Evolutionary conservation across 2,113 vertebrate genomes (phyloP).

Genomic region (Oenanthe melanoleuca): DNA sequence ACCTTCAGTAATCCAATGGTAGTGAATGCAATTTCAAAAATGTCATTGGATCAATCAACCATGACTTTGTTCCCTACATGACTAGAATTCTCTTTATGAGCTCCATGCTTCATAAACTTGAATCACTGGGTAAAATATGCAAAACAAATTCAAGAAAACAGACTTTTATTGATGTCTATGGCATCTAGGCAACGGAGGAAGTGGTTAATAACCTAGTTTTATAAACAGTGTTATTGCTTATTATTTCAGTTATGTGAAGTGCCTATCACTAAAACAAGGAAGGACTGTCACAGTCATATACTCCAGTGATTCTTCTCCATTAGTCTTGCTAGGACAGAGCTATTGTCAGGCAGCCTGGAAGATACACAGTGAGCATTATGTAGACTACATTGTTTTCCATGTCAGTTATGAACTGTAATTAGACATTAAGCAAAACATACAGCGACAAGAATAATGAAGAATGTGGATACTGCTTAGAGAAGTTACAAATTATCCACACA

Average conservation of each 20-base stretch:
- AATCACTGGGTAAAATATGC: background rate
- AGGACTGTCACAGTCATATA: background rate
- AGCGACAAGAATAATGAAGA: conserved; percentile 5
- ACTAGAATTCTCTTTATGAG: background rate
- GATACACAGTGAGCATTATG: conserved; percentile 16
- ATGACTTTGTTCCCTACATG: background rate
- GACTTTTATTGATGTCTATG: background rate
- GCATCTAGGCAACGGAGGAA: background rate
- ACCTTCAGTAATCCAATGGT: background rate
- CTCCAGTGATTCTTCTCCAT: background rate
- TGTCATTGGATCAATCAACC: background rate
- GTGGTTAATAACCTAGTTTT: background rate
- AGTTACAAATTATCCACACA: background rate
- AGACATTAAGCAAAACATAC: conserved; percentile 17
- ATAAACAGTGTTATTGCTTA: background rate
- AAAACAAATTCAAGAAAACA: background rate
- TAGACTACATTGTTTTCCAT: conserved; percentile 23
- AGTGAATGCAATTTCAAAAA: background rate
- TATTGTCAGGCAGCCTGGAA: background rate
- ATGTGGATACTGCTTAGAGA: background rate
- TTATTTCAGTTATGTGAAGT: background rate
- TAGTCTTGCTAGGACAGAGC: background rate
- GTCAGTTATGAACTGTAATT: conserved; percentile 32
- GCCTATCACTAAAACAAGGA: background rate
- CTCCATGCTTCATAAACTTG: background rate